Percentiles rank a stretch among this genome's conserved stretches.
phyloP scores from a whole-genome alignment of 2,797 vertebrate genomes.

The Gadopsis bispinosus region DNA sequence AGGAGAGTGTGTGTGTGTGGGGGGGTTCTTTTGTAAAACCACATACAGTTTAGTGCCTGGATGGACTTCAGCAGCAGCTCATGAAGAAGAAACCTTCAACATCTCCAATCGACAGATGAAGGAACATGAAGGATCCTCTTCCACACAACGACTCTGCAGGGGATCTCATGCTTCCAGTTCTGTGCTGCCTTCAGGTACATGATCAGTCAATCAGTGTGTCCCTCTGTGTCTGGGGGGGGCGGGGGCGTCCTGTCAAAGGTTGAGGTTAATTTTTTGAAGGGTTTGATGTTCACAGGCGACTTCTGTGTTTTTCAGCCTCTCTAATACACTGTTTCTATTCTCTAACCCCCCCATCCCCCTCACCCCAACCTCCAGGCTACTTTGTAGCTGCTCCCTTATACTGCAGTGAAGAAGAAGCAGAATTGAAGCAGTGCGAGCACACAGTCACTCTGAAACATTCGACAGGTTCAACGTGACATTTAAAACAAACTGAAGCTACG shows the following conservation, averaged over 20 bases:
- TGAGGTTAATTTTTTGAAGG: conserved; percentile 41
- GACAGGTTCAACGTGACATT: too few species aligned
- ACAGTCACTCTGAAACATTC: too few species aligned
- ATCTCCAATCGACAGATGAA: too few species aligned
- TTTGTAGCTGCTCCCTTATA: conserved; percentile 32
- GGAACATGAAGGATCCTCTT: too few species aligned
- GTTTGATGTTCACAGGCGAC: conserved; percentile 79
- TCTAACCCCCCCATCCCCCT: not conserved
- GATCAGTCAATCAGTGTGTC: not conserved
- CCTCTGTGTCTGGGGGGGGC: not conserved
- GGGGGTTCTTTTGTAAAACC: not conserved
- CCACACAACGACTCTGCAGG: too few species aligned
- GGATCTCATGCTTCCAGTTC: too few species aligned
- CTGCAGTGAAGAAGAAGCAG: conserved; percentile 39
- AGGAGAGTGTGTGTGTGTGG: too few species aligned
- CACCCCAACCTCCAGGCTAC: conserved; percentile 33
- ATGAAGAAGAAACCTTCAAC: not conserved
- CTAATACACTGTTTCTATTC: conserved; percentile 74
- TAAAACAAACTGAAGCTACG: too few species aligned
- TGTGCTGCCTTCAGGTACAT: too few species aligned
- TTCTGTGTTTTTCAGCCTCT: conserved; percentile 70
- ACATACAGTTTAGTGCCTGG: conserved; percentile 42
- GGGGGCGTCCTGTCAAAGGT: conserved; percentile 52
- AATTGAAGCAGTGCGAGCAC: conserved; percentile 31
- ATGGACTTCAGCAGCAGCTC: conserved; percentile 13